Percentiles rank a stretch among this genome's conserved stretches.
Evolutionary conservation across 2,113 vertebrate species (phyloP).

Genomic region (Vanacampus margaritifer): DNA sequence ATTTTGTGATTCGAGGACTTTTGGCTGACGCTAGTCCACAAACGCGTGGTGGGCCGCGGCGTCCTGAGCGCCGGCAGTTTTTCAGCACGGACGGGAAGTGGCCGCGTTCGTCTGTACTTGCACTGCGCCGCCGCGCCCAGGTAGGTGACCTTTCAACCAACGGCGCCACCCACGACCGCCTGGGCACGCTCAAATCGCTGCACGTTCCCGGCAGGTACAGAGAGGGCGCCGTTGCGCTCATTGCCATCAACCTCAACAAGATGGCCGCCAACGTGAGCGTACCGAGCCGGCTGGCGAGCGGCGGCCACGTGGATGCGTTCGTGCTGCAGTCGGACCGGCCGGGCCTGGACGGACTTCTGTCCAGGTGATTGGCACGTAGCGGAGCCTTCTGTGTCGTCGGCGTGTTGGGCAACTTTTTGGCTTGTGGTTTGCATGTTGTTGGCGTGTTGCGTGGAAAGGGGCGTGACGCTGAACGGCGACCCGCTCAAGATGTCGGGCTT

Average conservation of each 20-base stretch:
- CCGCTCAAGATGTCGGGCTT: slow-evolving; percentile 81
- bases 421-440: background rate
- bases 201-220: slow-evolving; percentile 68
- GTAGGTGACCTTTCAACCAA: slow-evolving; percentile 52
- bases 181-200: background rate
- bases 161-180: background rate
- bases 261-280: slow-evolving; percentile 65
- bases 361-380: slow-evolving; percentile 72
- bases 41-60: slow-evolving; percentile 83
- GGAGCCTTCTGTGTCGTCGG: background rate
- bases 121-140: slow-evolving; percentile 81
- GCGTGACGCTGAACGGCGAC: slow-evolving; percentile 77
- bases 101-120: slow-evolving; percentile 80
- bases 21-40: slow-evolving; percentile 91
- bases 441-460: background rate
- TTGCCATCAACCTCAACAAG: slow-evolving; percentile 81
- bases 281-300: slow-evolving; percentile 58
- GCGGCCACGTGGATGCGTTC: slow-evolving; percentile 78
- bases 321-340: slow-evolving; percentile 74
- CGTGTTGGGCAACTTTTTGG: background rate
- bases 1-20: slow-evolving; percentile 77
- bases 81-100: slow-evolving; percentile 2
- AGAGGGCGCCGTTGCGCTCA: slow-evolving; percentile 80
- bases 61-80: slow-evolving; percentile 69
- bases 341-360: slow-evolving; percentile 75